These are phyloP conservation scores for Polymixis flavicincta DNA, from an alignment of 2,888 invertebrate genomes.

Conservation along the genomic window DNA sequence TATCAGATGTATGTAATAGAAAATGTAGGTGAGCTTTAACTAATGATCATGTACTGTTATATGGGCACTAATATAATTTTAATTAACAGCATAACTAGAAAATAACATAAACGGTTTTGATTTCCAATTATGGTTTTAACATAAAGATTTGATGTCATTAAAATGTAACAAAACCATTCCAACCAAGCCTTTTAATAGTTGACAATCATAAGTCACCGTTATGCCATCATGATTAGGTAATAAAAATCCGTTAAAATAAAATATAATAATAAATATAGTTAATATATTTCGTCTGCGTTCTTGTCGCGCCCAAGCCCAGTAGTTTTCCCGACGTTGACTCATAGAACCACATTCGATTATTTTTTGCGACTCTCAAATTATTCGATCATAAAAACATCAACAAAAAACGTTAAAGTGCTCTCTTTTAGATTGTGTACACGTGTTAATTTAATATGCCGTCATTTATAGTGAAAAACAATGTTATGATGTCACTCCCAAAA, in stretches of 20 bases:
- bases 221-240: constrained; percentile 44
- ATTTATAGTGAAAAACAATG: constrained; percentile 80
- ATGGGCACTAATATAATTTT: neutral
- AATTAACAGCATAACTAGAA: neutral
- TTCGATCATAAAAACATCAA: constrained; percentile 65
- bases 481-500: constrained; percentile 81
- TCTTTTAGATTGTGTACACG: constrained; percentile 82
- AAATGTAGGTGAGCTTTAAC: neutral
- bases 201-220: constrained; percentile 49
- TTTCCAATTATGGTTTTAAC: constrained; percentile 14
- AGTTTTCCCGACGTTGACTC: constrained; percentile 69
- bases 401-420: constrained; percentile 75
- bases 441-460: constrained; percentile 82
- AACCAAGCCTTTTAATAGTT: constrained; percentile 14
- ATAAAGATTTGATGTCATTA: constrained; percentile 12
- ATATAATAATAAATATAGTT: no score
- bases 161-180: constrained; percentile 26
- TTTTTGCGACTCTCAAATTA: constrained; percentile 69
- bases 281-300: constrained; percentile 50
- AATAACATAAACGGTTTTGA: constrained; percentile 6
- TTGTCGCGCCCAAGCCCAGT: constrained; percentile 54
- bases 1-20: neutral
- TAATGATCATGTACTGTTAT: constrained; percentile 1
- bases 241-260: constrained; percentile 56
- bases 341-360: constrained; percentile 68